These are phyloP conservation scores for Nothoprocta pentlandii DNA, from an alignment of 2,113 vertebrate genomes.

Conservation along the genomic window DNA sequence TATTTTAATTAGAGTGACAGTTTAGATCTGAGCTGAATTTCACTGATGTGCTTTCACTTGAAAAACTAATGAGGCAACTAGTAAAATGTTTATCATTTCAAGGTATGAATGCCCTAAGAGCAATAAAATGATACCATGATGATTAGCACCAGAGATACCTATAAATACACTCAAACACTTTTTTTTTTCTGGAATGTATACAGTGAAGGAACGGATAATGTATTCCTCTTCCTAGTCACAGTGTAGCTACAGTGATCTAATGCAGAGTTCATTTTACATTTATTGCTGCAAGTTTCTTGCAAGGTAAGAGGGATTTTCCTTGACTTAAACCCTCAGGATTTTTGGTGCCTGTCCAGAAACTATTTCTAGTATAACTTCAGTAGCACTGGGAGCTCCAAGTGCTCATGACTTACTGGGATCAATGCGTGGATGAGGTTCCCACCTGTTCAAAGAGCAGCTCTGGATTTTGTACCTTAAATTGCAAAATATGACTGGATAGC, in stretches of 20 bases:
- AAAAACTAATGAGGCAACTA: neutral
- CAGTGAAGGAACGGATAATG: neutral
- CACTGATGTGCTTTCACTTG: neutral
- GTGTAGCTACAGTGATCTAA: neutral
- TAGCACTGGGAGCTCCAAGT: neutral
- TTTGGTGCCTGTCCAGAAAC: neutral
- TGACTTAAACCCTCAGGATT: neutral
- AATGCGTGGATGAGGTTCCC: neutral
- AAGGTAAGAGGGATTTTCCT: conserved; percentile 29
- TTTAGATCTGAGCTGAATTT: neutral
- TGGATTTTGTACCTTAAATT: neutral
- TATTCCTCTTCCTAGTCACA: neutral
- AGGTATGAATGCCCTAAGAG: neutral
- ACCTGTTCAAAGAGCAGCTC: neutral
- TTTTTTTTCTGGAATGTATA: neutral
- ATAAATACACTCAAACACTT: conserved; percentile 14
- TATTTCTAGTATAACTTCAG: neutral
- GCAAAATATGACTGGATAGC: neutral
- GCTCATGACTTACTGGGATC: neutral
- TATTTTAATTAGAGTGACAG: neutral
- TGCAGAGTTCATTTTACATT: neutral
- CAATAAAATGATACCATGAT: neutral
- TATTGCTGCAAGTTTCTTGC: neutral
- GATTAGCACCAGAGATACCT: neutral
- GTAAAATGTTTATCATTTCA: neutral